Percentiles rank a stretch among this genome's conserved stretches.
Evolutionary conservation across 2,797 vertebrate genomes (phyloP).

Genomic region (Cryptoblepharus egeriae): DNA sequence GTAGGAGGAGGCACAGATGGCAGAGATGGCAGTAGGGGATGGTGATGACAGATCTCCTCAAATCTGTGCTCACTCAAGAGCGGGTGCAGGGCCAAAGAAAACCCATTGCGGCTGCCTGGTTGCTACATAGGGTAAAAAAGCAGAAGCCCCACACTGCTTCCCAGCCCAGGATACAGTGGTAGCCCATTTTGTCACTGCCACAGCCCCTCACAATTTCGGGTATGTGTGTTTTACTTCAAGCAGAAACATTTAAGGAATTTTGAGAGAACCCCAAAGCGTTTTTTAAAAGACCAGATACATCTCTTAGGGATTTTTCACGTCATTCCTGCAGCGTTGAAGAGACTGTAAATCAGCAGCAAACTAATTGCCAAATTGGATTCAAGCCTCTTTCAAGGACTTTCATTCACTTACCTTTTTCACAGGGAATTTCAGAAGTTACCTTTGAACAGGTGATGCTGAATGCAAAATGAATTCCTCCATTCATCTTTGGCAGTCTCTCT

Average conservation of each 20-base stretch:
- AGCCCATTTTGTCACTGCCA: no score
- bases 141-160: no score
- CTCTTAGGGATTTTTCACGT: background rate
- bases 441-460: background rate
- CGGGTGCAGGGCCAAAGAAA: no score
- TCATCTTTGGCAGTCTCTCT: background rate
- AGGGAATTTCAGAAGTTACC: background rate
- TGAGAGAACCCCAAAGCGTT: background rate
- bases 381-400: background rate
- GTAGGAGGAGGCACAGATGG: no score
- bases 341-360: background rate
- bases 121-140: no score
- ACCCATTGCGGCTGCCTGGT: no score
- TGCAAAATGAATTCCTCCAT: background rate
- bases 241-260: background rate
- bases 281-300: background rate
- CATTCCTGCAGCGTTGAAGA: background rate
- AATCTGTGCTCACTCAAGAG: no score
- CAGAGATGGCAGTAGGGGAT: no score
- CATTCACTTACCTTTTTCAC: background rate
- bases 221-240: no score
- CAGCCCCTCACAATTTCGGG: no score
- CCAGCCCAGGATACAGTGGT: no score
- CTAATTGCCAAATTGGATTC: background rate
- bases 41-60: no score